Evolutionary conservation across 2,797 vertebrate species (phyloP), one percentile per base, ranked within the genome.

Genomic region (Enteromius mattozi): DNA sequence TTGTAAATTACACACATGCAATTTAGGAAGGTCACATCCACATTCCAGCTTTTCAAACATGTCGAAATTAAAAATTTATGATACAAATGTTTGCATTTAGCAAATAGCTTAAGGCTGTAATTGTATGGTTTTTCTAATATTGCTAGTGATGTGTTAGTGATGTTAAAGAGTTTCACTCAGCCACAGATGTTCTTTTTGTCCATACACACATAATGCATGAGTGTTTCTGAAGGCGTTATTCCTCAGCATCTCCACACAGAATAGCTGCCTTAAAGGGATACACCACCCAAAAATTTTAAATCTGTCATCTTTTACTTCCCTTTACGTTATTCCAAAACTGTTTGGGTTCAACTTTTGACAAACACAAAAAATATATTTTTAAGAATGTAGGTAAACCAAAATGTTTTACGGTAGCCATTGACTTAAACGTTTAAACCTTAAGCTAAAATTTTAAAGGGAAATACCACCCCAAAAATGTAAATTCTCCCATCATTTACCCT

Each of bases 211-310:
- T 91, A 92, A 90, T 85, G 91, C 86, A 80, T 42, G 84, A 63
- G 27, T 82, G 90, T 89, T 85, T 92, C 90, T 89, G 74, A 90
- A 84, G 66, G 63, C 78, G 90, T 89, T 83, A 85, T 91, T 92
- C 87, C 19, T 72, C 35, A 33, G 40, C 40, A 56, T 35, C 24
- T 40, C 49, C 78, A 61, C 24, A 63, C 12, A 63, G 17, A 61
- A 81, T 54, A 27, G 42, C 54, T 51, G 56, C 40, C 27, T n/a
- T 82, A 47, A 21, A 91, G 72, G 85, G 88, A 88, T 87, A 9
- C 35, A 61, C 45, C 83, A 85, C 78, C 19, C 47, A 14, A 54
- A 74, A 21, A 51, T 21, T 0, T 3, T 6, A 33, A 35, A 13
- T 71, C 0, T 30, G 42, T 27, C 7, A 17, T 19, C 9, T 21